These are phyloP conservation scores for Rutilus rutilus DNA, from an alignment of 2,113 vertebrate genomes.

Conservation along the genomic window DNA sequence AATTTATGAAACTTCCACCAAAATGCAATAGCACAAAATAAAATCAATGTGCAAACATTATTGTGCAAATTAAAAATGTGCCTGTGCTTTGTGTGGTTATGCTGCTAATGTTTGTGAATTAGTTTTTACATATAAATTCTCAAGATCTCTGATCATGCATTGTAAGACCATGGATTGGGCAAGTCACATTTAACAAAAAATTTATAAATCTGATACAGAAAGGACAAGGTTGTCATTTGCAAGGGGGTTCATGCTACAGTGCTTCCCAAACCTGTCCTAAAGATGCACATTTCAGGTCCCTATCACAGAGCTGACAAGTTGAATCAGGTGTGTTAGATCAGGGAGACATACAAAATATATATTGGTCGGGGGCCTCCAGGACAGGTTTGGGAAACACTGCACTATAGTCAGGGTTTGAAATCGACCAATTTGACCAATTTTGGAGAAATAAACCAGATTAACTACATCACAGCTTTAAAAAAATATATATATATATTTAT, in stretches of 20 bases:
- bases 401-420: no score
- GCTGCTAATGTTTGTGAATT: neutral
- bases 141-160: neutral
- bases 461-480: no score
- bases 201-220: neutral
- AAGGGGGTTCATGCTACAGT: neutral
- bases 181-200: neutral
- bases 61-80: neutral
- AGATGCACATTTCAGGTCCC: neutral
- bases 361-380: no score
- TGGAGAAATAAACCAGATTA: no score
- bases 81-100: neutral
- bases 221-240: neutral
- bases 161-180: neutral
- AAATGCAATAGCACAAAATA: conserved; percentile 22
- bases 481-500: no score
- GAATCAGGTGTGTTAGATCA: neutral
- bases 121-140: neutral
- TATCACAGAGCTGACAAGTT: neutral
- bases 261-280: neutral
- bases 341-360: no score
- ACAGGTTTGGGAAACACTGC: no score
- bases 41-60: conserved; percentile 2
- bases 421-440: no score
- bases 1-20: conserved; percentile 10